Evolutionary conservation across 64 coral and sea anemone species (phyloP), one percentile per base, ranked within the genome.

Genomic region (Dendronephthya gigantea): DNA sequence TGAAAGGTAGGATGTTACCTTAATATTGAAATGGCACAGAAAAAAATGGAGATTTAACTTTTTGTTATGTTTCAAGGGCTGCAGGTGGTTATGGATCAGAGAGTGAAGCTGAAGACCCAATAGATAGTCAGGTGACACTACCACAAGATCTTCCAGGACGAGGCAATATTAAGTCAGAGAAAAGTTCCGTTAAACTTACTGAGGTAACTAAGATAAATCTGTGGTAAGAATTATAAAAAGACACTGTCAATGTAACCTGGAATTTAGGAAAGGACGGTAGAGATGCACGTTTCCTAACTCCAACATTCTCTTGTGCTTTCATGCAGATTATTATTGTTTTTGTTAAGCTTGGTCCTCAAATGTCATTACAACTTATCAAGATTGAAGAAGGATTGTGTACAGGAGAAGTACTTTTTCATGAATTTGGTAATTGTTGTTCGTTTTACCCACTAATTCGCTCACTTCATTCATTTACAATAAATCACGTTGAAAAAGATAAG

Each of bases 81-180:
- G 91, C 89, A 8, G 88, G 91, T 88, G 94, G 94, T 69, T 97
- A 97, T 97, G 94, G 94, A 22, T 97, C 94, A 45, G 94, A 97
- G 84, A 97, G 94, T 84, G 94, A 97, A 62, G 94, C 85, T 23
- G 94, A 93, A 25, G 94, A 91, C 12, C 30, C 91, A 23, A 51
- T 29, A 22, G 91, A 93, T 36, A 89, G 84, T n/a, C 90, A 90
- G 3, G 87, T 97, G 7, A 97, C 89, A 13, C 55, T 97, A 40
- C 94, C 94, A 72, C 94, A 97, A 68, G 86, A 91, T 91, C 58
- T 97, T 14, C 94, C 86, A 23, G 94, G 94, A 35, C 79, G 94
- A 87, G 94, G 94, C 19, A 97, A 97, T 29, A 74, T 89, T 33
- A 97, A 97, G 84, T 90, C 94, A 66, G 88, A 97, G 28, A 89